Evolutionary conservation across 2,888 invertebrate species (phyloP), one percentile per base, ranked within the genome.

Genomic region (Pyrrhia umbra): DNA sequence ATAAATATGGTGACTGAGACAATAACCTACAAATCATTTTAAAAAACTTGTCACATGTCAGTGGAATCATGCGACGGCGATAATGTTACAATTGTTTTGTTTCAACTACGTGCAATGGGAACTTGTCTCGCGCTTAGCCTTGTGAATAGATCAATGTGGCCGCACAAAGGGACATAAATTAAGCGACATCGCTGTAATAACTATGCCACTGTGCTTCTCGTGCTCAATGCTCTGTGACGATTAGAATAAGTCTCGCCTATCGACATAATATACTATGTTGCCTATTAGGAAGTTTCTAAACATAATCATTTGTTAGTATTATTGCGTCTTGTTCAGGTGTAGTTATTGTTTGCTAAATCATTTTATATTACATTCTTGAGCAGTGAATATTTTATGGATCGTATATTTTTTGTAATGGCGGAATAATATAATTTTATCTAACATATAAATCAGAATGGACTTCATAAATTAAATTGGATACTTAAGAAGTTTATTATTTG

Each of bases 81-180:
- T 74, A 64, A 73, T 68, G 50, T 45, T 67, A 71, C 80, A 73
- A 80, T 81, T 78, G 79, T 76, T 76, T 79, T 70, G 68, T 55
- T 77, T 66, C 65, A 73, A 75, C 80, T 75, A 72, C 67, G 58
- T 71, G 59, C 66, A 75, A 77, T 80, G 76, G 56, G 72, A 78
- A 76, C 71, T 66, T 30, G 62, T 57, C 56, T 64, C 61, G 61
- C 60, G 61, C 69, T 62, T 72, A 71, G 64, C 68, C 66, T 74
- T 80, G 74, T 77, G 74, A 75, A 75, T 77, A 77, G 68, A 80
- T 77, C 61, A 70, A 75, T 81, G 77, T 71, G 74, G 74, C 59
- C 68, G 57, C 68, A 85, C 82, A 84, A 85, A 85, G 82, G 78
- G 74, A 66, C 75, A 85, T 85, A 82, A 85, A 82, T 81, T 71